Base-by-base conservation (phyloP, 2,888 invertebrate species). In the Eilema griseolum region DNA sequence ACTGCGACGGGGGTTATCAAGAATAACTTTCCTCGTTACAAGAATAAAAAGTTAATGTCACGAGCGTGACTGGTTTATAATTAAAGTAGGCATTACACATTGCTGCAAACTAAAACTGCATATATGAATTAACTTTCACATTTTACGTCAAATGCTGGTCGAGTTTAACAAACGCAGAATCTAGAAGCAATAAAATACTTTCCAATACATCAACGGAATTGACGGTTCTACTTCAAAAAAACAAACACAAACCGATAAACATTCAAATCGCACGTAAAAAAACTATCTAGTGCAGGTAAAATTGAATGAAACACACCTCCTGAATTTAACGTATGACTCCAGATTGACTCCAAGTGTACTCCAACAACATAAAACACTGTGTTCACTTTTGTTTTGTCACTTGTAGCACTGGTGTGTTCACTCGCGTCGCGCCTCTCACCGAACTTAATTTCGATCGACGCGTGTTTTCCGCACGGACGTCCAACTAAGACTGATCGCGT, bases 311-410 rank as follows among this genome's bases (percentile, higher is more conserved):
- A 91, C 90, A 85, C 85, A 94, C 93, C 93, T 92, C 85, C 85
- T 85, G 68, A 83, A 85, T 81, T 81, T 85, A 81, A 83, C 88
- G 86, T 86, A 84, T 79, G 86, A 91, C 93, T 93, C 93, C 94
- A 93, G 94, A 90, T 93, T 93, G 92, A 88, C 89, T 85, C 72
- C 77, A 79, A 71, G 80, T 84, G 90, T 92, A 90, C 92, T 87
- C 86, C 76, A 76, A 83, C 84, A 85, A 75, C 79, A 84, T 75
- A 85, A 88, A 80, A 73, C 87, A 89, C 89, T 84, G 73, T 71
- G 80, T 83, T 83, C 81, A 81, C 81, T 82, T 82, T 77, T 77
- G 77, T 88, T 66, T 85, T 82, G 76, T 77, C 91, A 90, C 90
- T 88, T 85, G 85, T 83, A 76, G 76, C 82, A 82, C 82, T 83